Evolutionary conservation across 1,140 invertebrate genomes (phyloP), one percentile per base, ranked within the genome.

Genomic region (Lycorma delicatula): DNA sequence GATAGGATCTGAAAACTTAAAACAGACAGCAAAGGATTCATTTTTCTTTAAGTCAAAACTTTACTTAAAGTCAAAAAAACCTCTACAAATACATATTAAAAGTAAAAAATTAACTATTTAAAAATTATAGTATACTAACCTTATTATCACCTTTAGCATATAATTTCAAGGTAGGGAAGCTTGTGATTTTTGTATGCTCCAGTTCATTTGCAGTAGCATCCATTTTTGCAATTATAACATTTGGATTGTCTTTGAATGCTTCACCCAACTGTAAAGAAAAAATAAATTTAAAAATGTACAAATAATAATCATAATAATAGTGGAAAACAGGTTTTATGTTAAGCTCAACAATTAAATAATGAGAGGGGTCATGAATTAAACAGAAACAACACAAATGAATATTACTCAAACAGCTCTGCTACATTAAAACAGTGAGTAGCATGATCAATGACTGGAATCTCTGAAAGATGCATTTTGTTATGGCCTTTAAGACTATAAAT

Each of bases 171-270:
- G 97, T 99, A 31, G 97, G 97, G 85, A 96, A 99, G 60, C 86
- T 94, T 56, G 84, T 84, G 69, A 99, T 85, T 78, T 95, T 97
- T 29, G 91, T 86, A 76, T 92, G 89, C 67, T 96, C 93, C 56
- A 99, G 74, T 78, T 99, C 97, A 74, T 99, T 99, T 68, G 84
- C 88, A 55, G 96, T 98, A 48, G 96, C 85, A 75, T 99, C 97
- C 81, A 99, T 97, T 77, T 99, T 99, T 62, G 96, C 95, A 70
- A 99, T 90, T 12, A 99, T 80, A 62, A 99, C 79, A 59, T 85
- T 83, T 36, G 86, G 81, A 64, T 83, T 82, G 64, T 91, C 86
- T 70, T 89, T 86, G 74, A 84, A 98, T 74, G 96, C 90, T 65
- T 91, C 87, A 56, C 81, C 88, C 57, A 92, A 77, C 78, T 89